Percentiles rank a stretch among this genome's conserved stretches.
Evolutionary conservation across 2,797 vertebrate genomes (phyloP).

Genomic region (Limnodromus scolopaceus): DNA sequence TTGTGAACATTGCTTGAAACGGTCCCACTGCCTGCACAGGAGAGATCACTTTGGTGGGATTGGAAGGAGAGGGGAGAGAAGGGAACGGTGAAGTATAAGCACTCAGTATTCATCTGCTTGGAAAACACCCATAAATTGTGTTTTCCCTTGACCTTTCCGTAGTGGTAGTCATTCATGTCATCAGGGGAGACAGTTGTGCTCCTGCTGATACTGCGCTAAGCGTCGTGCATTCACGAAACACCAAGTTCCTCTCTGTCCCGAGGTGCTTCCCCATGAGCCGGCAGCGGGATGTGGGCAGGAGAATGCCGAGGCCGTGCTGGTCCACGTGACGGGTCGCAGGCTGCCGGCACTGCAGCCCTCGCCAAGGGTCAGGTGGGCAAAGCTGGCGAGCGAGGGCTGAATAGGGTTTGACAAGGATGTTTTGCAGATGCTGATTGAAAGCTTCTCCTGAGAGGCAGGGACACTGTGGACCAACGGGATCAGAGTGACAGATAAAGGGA

Average conservation of each 20-base stretch:
- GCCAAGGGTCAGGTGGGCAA: background rate
- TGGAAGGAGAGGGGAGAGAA: background rate
- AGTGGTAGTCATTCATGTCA: background rate
- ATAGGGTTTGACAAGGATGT: fast-evolving
- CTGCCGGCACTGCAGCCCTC: background rate
- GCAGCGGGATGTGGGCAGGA: background rate
- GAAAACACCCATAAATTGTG: background rate
- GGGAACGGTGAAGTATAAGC: background rate
- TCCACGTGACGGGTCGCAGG: fast-evolving
- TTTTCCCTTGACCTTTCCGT: background rate
- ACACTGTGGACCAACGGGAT: fast-evolving
- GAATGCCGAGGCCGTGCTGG: fast-evolving
- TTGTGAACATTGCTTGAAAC: background rate
- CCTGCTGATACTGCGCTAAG: background rate
- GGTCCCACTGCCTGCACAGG: background rate
- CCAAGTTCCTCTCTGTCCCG: background rate
- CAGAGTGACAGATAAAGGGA: background rate
- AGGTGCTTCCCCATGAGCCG: fast-evolving
- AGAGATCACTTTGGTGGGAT: background rate
- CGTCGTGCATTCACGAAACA: background rate
- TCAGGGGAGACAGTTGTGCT: background rate
- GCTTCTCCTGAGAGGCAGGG: background rate
- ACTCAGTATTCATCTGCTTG: background rate
- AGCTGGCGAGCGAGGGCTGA: background rate
- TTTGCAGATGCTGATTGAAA: background rate